These are phyloP conservation scores for Sebastes jordani DNA, from an alignment of 2,797 vertebrate genomes.

Conservation along the genomic window DNA sequence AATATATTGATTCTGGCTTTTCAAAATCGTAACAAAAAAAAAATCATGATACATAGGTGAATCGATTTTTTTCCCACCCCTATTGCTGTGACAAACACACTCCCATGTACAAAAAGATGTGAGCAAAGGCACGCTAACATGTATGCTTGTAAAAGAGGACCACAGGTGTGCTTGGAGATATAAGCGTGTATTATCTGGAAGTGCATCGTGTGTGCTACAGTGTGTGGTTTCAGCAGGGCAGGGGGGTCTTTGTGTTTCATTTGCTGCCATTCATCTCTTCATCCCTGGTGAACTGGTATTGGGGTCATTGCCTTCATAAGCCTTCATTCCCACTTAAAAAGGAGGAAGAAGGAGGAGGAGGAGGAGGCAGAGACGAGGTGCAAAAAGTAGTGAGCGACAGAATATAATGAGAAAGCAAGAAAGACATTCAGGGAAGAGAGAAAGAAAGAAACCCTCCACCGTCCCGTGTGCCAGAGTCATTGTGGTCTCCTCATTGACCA, in stretches of 20 bases:
- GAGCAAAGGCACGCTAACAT: background rate
- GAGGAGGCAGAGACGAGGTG: background rate
- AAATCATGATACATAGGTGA: no score
- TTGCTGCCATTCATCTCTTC: constrained; percentile 53
- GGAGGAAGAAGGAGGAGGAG: background rate
- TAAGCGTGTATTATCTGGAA: background rate
- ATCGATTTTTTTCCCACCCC: no score
- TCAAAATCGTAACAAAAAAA: no score
- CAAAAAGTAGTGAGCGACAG: constrained; percentile 20
- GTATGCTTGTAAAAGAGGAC: constrained; percentile 1
- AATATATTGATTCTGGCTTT: no score
- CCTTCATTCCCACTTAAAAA: constrained; percentile 52
- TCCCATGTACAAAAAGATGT: background rate
- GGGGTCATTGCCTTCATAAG: constrained; percentile 70
- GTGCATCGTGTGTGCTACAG: constrained; percentile 22
- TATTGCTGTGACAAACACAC: background rate
- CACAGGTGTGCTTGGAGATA: constrained; percentile 39
- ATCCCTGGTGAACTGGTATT: constrained; percentile 52
- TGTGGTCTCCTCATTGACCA: constrained; percentile 59
- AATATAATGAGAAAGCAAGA: constrained; percentile 52
- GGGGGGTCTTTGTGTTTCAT: constrained; percentile 46
- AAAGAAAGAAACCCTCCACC: constrained; percentile 51
- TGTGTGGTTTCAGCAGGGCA: constrained; percentile 32
- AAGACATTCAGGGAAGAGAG: constrained; percentile 45
- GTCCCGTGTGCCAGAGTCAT: constrained; percentile 66